These are phyloP conservation scores for Halichondria panicea DNA, from an alignment of 37 sponge, comb jelly and placozoan species.

Conservation along the genomic window DNA sequence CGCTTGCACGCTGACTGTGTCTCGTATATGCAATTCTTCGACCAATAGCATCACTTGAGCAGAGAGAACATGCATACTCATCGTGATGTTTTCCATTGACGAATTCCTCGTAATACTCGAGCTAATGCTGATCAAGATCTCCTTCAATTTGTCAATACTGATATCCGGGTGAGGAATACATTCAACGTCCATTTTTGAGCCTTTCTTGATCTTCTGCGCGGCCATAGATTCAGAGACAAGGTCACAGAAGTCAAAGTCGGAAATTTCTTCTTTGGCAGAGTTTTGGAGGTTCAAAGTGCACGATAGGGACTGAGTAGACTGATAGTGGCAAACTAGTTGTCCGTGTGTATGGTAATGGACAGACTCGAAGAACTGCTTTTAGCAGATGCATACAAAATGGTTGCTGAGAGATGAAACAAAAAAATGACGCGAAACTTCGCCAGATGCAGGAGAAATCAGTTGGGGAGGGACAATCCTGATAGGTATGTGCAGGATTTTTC, in stretches of 20 bases:
- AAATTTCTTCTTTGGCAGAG: slow-evolving; percentile 15
- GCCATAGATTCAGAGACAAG: background rate
- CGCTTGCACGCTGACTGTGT: background rate
- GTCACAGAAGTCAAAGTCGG: slow-evolving; percentile 40
- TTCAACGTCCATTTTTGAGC: slow-evolving; percentile 3
- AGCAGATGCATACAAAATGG: background rate
- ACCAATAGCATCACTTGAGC: slow-evolving; percentile 21
- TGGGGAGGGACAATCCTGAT: too few relatives aligned
- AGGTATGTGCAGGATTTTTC: too few relatives aligned
- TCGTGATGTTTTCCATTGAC: background rate
- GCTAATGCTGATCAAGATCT: background rate
- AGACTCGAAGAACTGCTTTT: too few relatives aligned
- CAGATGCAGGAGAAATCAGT: too few relatives aligned
- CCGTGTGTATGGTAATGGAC: slow-evolving; percentile 24
- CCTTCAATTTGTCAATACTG: slow-evolving; percentile 10
- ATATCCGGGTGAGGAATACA: slow-evolving; percentile 1
- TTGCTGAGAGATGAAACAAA: slow-evolving; percentile 32
- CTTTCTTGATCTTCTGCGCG: background rate
- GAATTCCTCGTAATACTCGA: background rate
- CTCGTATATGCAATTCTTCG: slow-evolving; percentile 2
- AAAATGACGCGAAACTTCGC: too few relatives aligned
- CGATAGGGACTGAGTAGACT: slow-evolving; percentile 37
- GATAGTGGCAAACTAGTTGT: slow-evolving; percentile 14
- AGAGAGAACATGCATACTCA: slow-evolving; percentile 11
- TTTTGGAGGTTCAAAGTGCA: slow-evolving; percentile 20